These are phyloP conservation scores for Hirtodrosophila cameraria DNA, from an alignment of 2,888 invertebrate genomes.

Conservation along the genomic window DNA sequence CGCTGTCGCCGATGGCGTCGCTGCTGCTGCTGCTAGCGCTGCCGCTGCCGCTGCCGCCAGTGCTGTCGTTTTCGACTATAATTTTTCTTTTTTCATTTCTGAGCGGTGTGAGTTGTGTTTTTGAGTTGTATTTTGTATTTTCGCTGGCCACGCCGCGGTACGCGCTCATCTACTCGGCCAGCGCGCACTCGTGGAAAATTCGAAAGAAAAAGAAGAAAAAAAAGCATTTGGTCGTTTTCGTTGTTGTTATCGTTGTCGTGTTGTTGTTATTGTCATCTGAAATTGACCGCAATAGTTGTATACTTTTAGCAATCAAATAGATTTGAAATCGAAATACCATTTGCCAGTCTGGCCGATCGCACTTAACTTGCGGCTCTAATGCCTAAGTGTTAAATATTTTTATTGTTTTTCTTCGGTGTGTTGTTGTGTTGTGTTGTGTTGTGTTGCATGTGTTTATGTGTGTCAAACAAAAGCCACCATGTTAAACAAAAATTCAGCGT, in stretches of 20 bases:
- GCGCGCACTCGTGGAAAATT: constrained; percentile 73
- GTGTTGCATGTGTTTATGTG: constrained; percentile 1
- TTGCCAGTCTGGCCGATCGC: constrained; percentile 9
- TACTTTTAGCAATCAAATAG: constrained; percentile 7
- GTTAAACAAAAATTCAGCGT: constrained; percentile 78
- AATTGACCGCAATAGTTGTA: constrained; percentile 17
- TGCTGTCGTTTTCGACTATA: constrained; percentile 35
- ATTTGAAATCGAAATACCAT: constrained; percentile 5
- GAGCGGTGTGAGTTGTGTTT: constrained; percentile 54
- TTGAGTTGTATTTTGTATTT: constrained; percentile 56
- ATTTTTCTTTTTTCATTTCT: constrained; percentile 51
- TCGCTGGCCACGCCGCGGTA: constrained; percentile 71
- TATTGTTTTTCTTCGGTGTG: constrained; percentile 28
- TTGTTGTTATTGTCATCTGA: constrained; percentile 18
- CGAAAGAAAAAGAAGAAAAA: constrained; percentile 19
- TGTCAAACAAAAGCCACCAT: constrained; percentile 39
- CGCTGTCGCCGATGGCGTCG: not conserved
- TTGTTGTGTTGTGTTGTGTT: constrained; percentile 11
- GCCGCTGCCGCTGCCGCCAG: constrained; percentile 1
- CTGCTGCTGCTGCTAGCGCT: constrained; percentile 2
- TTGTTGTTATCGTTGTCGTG: constrained; percentile 8
- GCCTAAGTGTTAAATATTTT: constrained; percentile 9
- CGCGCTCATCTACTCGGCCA: constrained; percentile 72
- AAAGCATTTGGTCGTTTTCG: constrained; percentile 25
- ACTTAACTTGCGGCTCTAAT: constrained; percentile 9